Evolutionary conservation across 2,888 invertebrate species (phyloP).

Genomic region (Rhyacophila evoluta): DNA sequence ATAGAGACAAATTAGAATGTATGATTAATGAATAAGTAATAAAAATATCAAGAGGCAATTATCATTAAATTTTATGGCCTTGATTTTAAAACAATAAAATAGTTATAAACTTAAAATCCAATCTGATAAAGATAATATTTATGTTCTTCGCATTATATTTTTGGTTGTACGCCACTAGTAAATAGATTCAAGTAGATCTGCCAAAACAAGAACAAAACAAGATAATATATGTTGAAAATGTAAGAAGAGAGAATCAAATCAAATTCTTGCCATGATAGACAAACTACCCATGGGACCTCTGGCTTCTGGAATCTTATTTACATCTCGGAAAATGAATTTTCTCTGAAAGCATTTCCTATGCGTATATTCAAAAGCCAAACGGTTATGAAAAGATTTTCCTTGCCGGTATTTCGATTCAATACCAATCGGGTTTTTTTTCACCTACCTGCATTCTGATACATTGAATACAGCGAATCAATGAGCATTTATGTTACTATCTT

Average conservation of each 20-base stretch:
- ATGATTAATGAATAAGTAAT: too few relatives aligned
- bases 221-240: neutral
- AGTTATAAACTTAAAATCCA: too few relatives aligned
- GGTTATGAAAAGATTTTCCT: conserved; percentile 20
- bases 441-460: neutral
- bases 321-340: conserved; percentile 13
- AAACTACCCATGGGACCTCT: conserved; percentile 24
- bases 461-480: neutral
- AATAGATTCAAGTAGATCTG: neutral
- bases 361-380: conserved; percentile 12
- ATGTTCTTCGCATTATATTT: too few relatives aligned
- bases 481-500: conserved; percentile 6
- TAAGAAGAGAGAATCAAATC: neutral
- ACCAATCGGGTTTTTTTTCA: conserved; percentile 4
- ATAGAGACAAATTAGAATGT: too few relatives aligned
- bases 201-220: neutral
- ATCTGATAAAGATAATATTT: too few relatives aligned
- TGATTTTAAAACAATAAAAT: too few relatives aligned
- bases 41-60: too few relatives aligned
- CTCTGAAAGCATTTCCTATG: neutral
- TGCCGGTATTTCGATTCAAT: neutral
- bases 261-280: conserved; percentile 16
- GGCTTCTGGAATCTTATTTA: conserved; percentile 5
- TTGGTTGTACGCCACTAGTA: neutral
- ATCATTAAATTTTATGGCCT: too few relatives aligned